Base-by-base conservation (phyloP, 2,888 invertebrate species). In the Leptinotarsa tumamoca region DNA sequence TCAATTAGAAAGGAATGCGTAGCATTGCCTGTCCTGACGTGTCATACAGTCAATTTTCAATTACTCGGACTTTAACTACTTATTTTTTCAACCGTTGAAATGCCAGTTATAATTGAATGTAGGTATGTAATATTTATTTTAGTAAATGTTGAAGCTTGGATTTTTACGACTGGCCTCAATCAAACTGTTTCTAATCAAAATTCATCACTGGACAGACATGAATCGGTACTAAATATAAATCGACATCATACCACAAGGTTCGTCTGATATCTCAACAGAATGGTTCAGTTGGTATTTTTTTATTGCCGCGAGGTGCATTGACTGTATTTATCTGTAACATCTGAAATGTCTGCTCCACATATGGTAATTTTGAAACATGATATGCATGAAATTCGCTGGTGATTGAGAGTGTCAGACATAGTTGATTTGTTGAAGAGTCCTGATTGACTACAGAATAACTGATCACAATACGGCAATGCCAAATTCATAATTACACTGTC, bases 51-150 rank as follows among this genome's bases (percentile, higher is more conserved):
- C 58, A 58, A 58, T 58, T 58, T 58, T 23, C 54, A 54, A 54
- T 23, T 21, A 58, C 4, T 58, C 23, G 4, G 4, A 15, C n/a
- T 58, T 21, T 23, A 27, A 43, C 17, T 63, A n/a, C 5, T 33
- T n/a, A 63, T 63, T 63, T 63, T 63, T 63, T 63, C 43, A 61
- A 15, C 58, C 23, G 13, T 43, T 23, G 23, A 23, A 21, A 61
- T 61, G 27, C 13, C 33, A 27, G 17, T 33, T 63, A 63, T 33
- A 63, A 63, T 33, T 63, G 43, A 63, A 63, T 63, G n/a, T n/a
- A 17, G 27, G 43, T 33, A n/a, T 43, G 63, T 63, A 27, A 43
- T 63, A 63, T 63, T 63, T 63, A 63, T 63, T 63, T 63, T 43
- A 17, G 63, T 63, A 43, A 63, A 33, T 63, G 33, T 63, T 18